Base-by-base conservation (phyloP, 1,140 invertebrate genomes). In the Phymorhynchus buccinoides region DNA sequence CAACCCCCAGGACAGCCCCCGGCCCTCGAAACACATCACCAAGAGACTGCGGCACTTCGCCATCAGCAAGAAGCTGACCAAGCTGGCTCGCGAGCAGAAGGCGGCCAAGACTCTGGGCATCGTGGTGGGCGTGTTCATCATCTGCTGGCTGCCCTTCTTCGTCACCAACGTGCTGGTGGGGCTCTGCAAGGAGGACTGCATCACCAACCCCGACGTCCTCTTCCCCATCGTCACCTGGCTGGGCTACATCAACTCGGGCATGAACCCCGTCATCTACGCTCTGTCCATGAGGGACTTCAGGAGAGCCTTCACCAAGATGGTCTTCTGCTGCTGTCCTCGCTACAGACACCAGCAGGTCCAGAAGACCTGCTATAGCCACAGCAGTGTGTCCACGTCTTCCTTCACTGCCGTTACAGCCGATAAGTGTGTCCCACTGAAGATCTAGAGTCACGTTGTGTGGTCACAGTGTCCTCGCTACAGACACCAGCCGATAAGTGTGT, bases 111-210 rank as follows among this genome's bases (percentile, higher is more conserved):
- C 98, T 0, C 95, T 99, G 83, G 98, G 98, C 22, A 99, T 99
- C 83, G 94, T 95, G 7, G 99, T 99, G 80, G 98, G 97, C 85
- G 97, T 98, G 1, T 99, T 99, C 91, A 97, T 96, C 27, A 94
- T 99, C 83, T 99, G 98, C 92, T 99, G 98, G 98, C 94, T 99
- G 48, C 98, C 98, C 1, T 99, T 99, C 93, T 99, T 99, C 93
- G 96, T 98, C 1, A 94, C 98, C 48, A 97, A 98, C 1, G 93
- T 98, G 16, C 95, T 98, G 48, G 87, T 95, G 96, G 90, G 97
- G 96, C 92, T 94, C n/a, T 98, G 98, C 90, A 94, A 96, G 4
- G 86, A 88, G 12, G 91, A 94, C 6, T 94, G 92, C 90, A 84
- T 95, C 94, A 91, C 56, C 27, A 85, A 87, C 80, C 88, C 89